Base-by-base conservation (phyloP, 2,113 vertebrate species). In the Clarias batrachus region DNA sequence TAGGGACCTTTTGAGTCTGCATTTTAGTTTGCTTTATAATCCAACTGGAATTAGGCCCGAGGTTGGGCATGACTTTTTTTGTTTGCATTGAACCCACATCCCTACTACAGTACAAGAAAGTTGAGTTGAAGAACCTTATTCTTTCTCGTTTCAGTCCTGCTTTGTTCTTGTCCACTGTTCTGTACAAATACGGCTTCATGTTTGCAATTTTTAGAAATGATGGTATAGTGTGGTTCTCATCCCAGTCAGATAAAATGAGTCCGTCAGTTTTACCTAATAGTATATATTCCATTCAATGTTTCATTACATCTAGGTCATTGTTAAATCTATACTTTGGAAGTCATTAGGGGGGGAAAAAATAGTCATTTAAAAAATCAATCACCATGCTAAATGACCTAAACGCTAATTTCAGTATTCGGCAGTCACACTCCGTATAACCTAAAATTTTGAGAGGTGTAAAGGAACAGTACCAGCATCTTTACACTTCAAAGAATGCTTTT, bases 1-100 rank as follows among this genome's bases (percentile, higher is more conserved):
- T 77, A 37, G 13, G 30, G 63, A 81, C 27, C 56, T 80, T 71
- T 76, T 71, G n/a, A 74, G 54, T 89, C 77, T 56, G 57, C 25
- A 62, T 3, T 78, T 21, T 88, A 71, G 76, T 70, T 54, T 88
- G 92, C 23, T 73, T 87, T 85, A 27, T 82, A 23, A 78, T 73
- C 76, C 73, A 91, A 94, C 93, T 95, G 93, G 93, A 95, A 94
- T 48, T 89, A 60, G 57, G 48, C 90, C 86, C 89, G 82, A 14
- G 74, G n/a, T 77, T 27, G 25, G 73, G 2, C 48, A n/a, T n/a
- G 73, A 52, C 41, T 13, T 52, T 41, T 41, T 14, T 27, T 80
- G 87, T 90, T 88, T 71, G 85, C 84, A 3, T 88, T 66, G 37
- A 81, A 85, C 54, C 16, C 66, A 48, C 48, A 57, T 81, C 19